Percentiles rank a stretch among this genome's conserved stretches.
Evolutionary conservation across 92 coral and sea anemone species (phyloP).

Genomic region (Umimayanthus chanpuru): DNA sequence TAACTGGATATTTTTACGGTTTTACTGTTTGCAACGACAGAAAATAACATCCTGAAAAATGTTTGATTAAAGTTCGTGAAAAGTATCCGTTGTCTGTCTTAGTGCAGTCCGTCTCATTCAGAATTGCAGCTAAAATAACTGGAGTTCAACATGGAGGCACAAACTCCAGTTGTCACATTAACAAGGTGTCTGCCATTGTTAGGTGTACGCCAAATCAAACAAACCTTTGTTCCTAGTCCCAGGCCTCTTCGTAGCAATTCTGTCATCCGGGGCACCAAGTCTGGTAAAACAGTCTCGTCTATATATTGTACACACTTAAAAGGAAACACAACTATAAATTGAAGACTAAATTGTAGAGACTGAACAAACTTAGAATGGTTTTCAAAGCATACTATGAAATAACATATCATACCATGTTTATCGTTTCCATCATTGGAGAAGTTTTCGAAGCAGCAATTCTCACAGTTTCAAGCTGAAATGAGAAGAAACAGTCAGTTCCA

Average conservation of each 20-base stretch:
- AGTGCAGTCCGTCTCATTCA: no score
- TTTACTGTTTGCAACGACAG: no score
- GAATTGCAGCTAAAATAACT: no score
- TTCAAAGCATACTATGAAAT: no score
- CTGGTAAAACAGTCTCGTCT: constrained; percentile 87
- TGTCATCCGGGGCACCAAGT: constrained; percentile 84
- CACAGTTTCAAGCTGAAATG: constrained; percentile 77
- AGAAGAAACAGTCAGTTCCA: neutral
- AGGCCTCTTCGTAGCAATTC: constrained; percentile 92
- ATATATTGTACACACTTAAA: constrained; percentile 90
- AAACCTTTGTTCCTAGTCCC: constrained; percentile 95
- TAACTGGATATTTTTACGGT: no score
- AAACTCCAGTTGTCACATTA: no score
- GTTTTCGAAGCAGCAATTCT: constrained; percentile 90
- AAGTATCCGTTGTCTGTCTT: no score
- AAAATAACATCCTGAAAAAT: no score
- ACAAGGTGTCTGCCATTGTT: neutral
- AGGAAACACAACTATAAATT: neutral
- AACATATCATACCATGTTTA: constrained; percentile 70
- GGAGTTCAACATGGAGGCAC: neutral
- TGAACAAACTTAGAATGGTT: neutral
- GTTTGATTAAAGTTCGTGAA: no score
- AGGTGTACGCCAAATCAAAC: neutral
- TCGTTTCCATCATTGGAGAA: constrained; percentile 99
- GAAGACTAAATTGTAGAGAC: neutral